Percentiles rank a stretch among this genome's conserved stretches.
Evolutionary conservation across 2,888 invertebrate genomes (phyloP).

Genomic region (Oegoconia quadripuncta): DNA sequence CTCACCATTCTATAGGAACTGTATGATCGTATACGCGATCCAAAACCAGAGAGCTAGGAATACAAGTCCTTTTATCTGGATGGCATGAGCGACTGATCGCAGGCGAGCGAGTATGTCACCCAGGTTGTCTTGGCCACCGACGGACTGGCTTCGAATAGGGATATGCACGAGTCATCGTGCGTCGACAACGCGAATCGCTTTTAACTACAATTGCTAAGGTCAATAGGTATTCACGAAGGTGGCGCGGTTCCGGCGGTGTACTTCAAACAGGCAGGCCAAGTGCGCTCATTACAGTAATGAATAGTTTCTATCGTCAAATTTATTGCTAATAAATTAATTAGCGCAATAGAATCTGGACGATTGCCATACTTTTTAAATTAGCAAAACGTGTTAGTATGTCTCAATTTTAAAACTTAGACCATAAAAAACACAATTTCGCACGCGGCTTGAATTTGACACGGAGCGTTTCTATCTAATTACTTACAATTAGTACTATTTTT

Average conservation of each 20-base stretch:
- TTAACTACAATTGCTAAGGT: conserved; percentile 61
- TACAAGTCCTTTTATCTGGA: conserved; percentile 69
- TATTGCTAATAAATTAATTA: conserved; percentile 51
- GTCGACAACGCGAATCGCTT: conserved; percentile 48
- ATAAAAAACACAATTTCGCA: no score
- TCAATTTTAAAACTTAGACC: background rate
- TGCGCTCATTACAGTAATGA: conserved; percentile 35
- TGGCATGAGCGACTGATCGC: conserved; percentile 64
- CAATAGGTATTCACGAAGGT: conserved; percentile 31
- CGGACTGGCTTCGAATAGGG: conserved; percentile 35
- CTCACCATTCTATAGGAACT: conserved; percentile 62
- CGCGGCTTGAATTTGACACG: no score
- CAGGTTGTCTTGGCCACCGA: conserved; percentile 56
- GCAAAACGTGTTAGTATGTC: background rate
- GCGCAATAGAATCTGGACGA: conserved; percentile 36
- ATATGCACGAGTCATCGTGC: conserved; percentile 36
- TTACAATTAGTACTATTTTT: no score
- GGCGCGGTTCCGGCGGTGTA: background rate
- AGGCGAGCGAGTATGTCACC: conserved; percentile 58
- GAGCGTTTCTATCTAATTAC: no score
- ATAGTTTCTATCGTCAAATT: conserved; percentile 39
- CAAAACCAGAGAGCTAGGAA: conserved; percentile 60
- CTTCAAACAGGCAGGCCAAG: conserved; percentile 34
- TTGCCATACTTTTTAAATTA: conserved; percentile 34
- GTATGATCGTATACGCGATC: conserved; percentile 54